Evolutionary conservation across 2,888 invertebrate genomes (phyloP).

Genomic region (Axea sp.): DNA sequence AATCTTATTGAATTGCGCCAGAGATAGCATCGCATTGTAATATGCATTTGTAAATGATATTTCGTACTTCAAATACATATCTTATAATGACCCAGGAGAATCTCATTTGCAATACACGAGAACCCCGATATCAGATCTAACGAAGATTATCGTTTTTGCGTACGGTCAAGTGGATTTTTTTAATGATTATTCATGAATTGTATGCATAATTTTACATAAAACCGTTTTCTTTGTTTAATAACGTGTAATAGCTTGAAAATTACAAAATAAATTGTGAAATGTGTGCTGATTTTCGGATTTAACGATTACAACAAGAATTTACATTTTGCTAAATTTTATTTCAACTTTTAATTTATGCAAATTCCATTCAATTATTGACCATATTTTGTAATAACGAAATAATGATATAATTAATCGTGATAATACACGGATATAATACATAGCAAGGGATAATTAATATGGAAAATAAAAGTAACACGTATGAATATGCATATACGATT

Average conservation of each 20-base stretch:
- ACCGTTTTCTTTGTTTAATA: constrained; percentile 5
- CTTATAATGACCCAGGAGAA: constrained; percentile 42
- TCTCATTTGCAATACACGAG: constrained; percentile 56
- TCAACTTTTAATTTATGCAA: no score
- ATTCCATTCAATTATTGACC: no score
- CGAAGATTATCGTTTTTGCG: constrained; percentile 45
- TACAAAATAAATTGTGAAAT: no score
- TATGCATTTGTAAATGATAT: constrained; percentile 54
- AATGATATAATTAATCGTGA: no score
- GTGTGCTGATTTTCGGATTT: no score
- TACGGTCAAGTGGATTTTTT: constrained; percentile 46
- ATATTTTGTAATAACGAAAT: no score
- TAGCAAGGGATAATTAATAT: no score
- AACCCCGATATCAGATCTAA: constrained; percentile 39
- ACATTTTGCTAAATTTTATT: no score
- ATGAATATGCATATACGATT: no score
- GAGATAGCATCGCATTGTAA: constrained; percentile 50
- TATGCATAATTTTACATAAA: constrained; percentile 32
- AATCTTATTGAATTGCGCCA: constrained; percentile 35
- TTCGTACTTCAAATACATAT: constrained; percentile 52
- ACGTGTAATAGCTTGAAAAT: constrained; percentile 13
- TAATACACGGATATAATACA: no score
- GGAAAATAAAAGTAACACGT: no score
- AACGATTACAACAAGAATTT: no score
- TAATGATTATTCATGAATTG: constrained; percentile 46